Conservation (phyloP, 2,113 vertebrate species). For the Daubentonia madagascariensis region DNA sequence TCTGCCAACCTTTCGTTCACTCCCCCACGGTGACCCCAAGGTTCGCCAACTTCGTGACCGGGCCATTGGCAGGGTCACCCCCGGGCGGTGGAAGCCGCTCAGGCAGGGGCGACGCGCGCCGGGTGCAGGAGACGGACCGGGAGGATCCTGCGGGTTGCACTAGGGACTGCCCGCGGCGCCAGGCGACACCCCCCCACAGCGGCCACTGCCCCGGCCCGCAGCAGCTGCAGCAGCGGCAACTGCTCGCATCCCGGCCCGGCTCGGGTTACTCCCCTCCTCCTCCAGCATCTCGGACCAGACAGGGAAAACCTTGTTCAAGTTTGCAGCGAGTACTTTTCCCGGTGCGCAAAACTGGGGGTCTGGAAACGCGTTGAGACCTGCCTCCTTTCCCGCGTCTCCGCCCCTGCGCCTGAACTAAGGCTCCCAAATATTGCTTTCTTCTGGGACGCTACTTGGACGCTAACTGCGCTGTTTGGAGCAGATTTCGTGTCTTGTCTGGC, state of each 20-base stretch:
- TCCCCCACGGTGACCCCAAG: neutral
- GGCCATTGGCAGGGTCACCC: neutral
- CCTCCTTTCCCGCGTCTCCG: neutral
- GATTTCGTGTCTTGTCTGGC: neutral
- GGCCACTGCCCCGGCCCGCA: neutral
- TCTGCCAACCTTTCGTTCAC: neutral
- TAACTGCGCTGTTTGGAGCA: neutral
- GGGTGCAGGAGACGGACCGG: rapidly evolving
- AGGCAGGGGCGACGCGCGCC: neutral
- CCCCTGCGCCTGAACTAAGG: neutral
- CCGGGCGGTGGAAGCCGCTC: neutral
- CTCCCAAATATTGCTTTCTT: neutral
- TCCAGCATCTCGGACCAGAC: constrained; percentile 54
- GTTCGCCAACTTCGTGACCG: neutral
- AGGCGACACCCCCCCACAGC: neutral
- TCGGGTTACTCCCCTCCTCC: constrained; percentile 62
- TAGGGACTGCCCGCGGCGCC: neutral
- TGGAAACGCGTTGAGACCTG: neutral
- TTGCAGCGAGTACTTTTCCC: neutral
- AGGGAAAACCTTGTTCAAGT: constrained; percentile 31
- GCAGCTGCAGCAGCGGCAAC: constrained; percentile 70
- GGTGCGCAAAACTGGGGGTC: neutral
- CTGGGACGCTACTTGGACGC: neutral
- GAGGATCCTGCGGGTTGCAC: neutral
- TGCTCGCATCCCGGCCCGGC: constrained; percentile 48